These are phyloP conservation scores for Melipona beecheii DNA, from an alignment of 2,888 invertebrate species.

Conservation along the genomic window DNA sequence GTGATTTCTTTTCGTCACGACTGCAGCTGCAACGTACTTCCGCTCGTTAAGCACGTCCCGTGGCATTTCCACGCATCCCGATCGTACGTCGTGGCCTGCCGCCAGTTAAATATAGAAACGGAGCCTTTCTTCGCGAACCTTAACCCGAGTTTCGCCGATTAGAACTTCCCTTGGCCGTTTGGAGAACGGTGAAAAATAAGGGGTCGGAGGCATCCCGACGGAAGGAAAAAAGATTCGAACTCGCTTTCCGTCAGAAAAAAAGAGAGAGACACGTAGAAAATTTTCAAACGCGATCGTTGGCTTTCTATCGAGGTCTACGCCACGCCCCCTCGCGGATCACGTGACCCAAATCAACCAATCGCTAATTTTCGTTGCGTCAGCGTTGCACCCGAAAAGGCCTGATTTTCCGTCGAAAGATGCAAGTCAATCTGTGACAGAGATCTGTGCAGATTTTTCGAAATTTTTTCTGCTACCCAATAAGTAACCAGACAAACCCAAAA, in stretches of 20 bases:
- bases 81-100: constrained; percentile 61
- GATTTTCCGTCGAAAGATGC: too few species aligned
- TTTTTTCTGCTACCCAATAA: background rate
- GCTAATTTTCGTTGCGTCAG: too few species aligned
- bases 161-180: constrained; percentile 32
- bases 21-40: constrained; percentile 73
- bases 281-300: background rate
- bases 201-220: background rate
- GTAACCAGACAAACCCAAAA: too few species aligned
- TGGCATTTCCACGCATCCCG: constrained; percentile 73
- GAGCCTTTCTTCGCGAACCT: constrained; percentile 46
- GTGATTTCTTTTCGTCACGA: constrained; percentile 51
- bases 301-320: background rate
- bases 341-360: too few species aligned
- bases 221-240: background rate
- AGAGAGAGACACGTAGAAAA: background rate
- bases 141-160: constrained; percentile 44
- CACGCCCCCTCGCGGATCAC: too few species aligned
- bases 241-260: background rate
- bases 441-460: background rate
- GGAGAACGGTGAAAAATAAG: constrained; percentile 32
- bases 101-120: constrained; percentile 68
- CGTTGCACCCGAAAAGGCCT: too few species aligned
- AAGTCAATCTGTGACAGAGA: too few species aligned
- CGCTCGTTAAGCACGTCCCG: constrained; percentile 75